Conservation (phyloP, 2,888 invertebrate species). For the Lasioglossum leucozonium region DNA sequence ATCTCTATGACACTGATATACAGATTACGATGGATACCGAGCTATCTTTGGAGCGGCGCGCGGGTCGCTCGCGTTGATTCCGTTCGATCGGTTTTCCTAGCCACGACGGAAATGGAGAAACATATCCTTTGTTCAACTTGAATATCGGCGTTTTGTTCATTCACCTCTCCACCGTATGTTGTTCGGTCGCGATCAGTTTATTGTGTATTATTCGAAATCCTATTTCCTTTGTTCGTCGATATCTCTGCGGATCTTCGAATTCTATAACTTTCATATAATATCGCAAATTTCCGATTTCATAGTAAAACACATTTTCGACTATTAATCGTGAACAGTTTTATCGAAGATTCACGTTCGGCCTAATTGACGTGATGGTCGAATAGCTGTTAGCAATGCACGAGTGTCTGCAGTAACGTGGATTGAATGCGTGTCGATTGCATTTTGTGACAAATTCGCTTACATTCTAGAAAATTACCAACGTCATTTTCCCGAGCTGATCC, state of each 20-base stretch:
- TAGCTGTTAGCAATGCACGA: neutral
- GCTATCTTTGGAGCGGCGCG: slow-evolving; percentile 28
- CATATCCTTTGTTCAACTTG: neutral
- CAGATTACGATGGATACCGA: slow-evolving; percentile 51
- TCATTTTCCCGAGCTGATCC: neutral
- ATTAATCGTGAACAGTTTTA: no score
- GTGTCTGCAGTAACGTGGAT: neutral
- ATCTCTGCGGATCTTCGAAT: neutral
- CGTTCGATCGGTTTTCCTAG: slow-evolving; percentile 9
- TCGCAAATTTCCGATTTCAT: neutral
- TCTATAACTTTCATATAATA: neutral
- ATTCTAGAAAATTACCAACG: neutral
- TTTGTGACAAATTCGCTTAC: neutral
- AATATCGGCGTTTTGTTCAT: neutral
- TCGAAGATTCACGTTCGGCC: neutral
- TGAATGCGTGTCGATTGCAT: neutral
- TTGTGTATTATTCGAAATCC: neutral
- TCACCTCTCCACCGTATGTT: neutral
- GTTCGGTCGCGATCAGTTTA: neutral
- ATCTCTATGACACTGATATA: slow-evolving; percentile 60
- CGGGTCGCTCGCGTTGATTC: neutral
- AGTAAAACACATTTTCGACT: neutral
- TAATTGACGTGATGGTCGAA: neutral
- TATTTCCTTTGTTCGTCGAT: neutral
- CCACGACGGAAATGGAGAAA: neutral